A percentile compares a stretch with the other conserved stretches of the same genome.
Conservation (phyloP, 30 jellyfish, hydroid and myxozoan genomes). For the Morbakka virulenta region DNA sequence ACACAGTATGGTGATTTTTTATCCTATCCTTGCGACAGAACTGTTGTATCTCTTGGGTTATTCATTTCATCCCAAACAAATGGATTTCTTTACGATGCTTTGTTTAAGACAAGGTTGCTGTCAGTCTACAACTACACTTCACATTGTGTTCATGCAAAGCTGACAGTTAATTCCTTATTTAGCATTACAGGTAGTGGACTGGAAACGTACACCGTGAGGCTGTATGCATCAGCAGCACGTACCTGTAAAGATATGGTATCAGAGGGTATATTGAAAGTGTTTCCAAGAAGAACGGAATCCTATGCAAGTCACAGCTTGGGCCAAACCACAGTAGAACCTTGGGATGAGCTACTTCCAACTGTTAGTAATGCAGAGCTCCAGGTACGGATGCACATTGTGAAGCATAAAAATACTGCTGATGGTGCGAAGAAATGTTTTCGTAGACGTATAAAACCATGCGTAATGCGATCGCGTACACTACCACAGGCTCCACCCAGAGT, state of each 20-base stretch:
- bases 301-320: no score
- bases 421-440: no score
- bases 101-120: conserved; percentile 32
- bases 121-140: conserved; percentile 78
- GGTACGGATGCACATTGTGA: no score
- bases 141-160: conserved; percentile 63
- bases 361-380: no score
- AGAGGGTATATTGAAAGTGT: not conserved
- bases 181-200: conserved; percentile 78
- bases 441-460: no score
- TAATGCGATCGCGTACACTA: no score
- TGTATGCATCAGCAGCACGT: conserved; percentile 76
- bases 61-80: conserved; percentile 82
- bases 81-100: conserved; percentile 77
- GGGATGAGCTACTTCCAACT: no score
- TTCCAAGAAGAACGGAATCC: no score
- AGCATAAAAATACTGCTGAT: no score
- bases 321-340: no score
- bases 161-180: conserved; percentile 54
- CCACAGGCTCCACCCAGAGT: no score
- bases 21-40: not conserved
- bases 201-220: conserved; percentile 83
- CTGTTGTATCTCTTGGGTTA: conserved; percentile 45
- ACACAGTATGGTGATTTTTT: not conserved
- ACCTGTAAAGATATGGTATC: not conserved